Conservation (phyloP, 2,797 vertebrate species). For the Sandelia bainsii region DNA sequence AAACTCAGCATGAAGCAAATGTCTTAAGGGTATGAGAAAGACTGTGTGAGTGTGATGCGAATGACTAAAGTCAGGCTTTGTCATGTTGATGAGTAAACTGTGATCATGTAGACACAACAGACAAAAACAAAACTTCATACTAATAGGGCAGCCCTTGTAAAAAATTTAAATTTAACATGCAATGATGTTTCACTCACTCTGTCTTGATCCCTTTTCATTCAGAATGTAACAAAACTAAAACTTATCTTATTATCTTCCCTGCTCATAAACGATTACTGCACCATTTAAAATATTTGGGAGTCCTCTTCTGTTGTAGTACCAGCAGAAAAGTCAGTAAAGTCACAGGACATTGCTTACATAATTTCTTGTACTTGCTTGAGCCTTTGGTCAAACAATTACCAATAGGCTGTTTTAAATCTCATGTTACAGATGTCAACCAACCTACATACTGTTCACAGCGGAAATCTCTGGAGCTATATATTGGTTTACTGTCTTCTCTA, state of each 20-base stretch:
- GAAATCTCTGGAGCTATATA: background rate
- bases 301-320: constrained; percentile 6
- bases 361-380: no score
- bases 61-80: constrained; percentile 53
- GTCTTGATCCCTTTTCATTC: background rate
- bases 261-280: constrained; percentile 47
- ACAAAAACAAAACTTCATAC: background rate
- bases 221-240: constrained; percentile 10
- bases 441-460: background rate
- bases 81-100: constrained; percentile 38
- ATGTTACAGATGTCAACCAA: background rate
- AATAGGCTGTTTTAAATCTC: no score
- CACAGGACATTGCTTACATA: background rate
- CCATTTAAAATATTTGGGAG: constrained; percentile 49
- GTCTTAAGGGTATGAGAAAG: constrained; percentile 58
- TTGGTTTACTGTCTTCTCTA: no score
- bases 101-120: constrained; percentile 39
- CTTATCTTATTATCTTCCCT: constrained; percentile 14
- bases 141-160: background rate
- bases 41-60: constrained; percentile 49
- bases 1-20: constrained; percentile 63
- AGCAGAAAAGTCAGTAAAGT: constrained; percentile 28
- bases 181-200: background rate
- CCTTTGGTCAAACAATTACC: no score
- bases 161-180: no score